Percentiles rank a stretch among this genome's conserved stretches.
Conservation (phyloP, 2,888 invertebrate genomes). For the Xylophagus ater region DNA sequence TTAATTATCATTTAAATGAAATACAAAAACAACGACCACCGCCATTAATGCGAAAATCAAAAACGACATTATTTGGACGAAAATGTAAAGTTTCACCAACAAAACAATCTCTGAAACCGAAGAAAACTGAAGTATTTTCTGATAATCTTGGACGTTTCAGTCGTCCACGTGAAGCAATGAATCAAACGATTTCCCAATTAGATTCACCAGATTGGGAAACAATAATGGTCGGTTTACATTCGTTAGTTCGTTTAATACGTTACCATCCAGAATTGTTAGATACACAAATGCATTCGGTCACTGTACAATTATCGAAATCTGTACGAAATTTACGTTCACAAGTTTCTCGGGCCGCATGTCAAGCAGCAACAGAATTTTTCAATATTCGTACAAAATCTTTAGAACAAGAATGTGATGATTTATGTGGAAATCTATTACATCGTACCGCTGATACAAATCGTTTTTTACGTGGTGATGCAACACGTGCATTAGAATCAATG, state of each 20-base stretch:
- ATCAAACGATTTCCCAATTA: conserved; percentile 51
- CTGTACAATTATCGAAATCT: conserved; percentile 60
- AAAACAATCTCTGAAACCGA: conserved; percentile 30
- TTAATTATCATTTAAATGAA: background rate
- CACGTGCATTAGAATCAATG: conserved; percentile 66
- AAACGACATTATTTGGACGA: conserved; percentile 32
- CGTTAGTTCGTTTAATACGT: conserved; percentile 54
- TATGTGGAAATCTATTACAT: conserved; percentile 67
- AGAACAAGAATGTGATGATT: conserved; percentile 74
- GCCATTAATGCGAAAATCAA: conserved; percentile 32
- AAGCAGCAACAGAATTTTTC: conserved; percentile 71
- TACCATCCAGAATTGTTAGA: conserved; percentile 53
- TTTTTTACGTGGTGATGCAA: conserved; percentile 81
- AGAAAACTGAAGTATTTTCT: conserved; percentile 30
- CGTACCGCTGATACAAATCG: conserved; percentile 89
- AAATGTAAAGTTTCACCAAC: conserved; percentile 32
- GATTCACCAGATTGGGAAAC: conserved; percentile 72
- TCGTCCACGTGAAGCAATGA: conserved; percentile 53
- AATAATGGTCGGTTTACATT: conserved; percentile 59
- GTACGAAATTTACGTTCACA: conserved; percentile 86
- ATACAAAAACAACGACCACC: no score
- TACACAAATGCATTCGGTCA: conserved; percentile 55
- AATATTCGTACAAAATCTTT: conserved; percentile 45
- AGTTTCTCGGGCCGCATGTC: conserved; percentile 80
- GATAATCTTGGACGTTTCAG: conserved; percentile 43